A percentile compares a stretch with the other conserved stretches of the same genome.
Conservation (phyloP, 1,140 invertebrate genomes). For the Lepidurus packardi region DNA sequence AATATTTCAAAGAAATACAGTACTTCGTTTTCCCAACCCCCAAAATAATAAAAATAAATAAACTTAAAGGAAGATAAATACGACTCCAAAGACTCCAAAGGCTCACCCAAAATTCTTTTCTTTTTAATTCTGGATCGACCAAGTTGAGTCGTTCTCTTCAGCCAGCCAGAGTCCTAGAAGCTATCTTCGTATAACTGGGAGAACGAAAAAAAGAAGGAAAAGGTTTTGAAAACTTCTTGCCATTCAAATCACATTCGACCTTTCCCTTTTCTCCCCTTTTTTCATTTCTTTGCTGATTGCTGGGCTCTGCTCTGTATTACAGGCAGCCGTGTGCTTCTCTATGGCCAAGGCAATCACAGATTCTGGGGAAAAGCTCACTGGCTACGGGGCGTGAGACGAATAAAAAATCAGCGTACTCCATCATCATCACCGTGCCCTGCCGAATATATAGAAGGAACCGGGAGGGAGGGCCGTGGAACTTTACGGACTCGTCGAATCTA, state of each 20-base stretch:
- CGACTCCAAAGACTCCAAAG: neutral
- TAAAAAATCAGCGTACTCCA: constrained; percentile 1
- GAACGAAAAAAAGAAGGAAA: neutral
- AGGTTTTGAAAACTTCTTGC: neutral
- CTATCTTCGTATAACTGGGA: neutral
- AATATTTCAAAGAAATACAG: too few species aligned
- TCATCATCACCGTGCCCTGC: constrained; percentile 3
- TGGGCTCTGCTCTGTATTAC: constrained; percentile 14
- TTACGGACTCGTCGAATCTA: neutral
- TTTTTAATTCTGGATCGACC: constrained; percentile 7
- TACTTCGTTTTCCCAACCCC: too few species aligned
- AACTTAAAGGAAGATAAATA: neutral
- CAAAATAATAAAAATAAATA: neutral
- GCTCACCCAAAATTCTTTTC: neutral
- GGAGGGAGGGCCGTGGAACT: neutral
- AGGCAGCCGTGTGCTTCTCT: neutral
- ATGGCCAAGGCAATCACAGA: constrained; percentile 10
- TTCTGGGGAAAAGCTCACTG: constrained; percentile 1
- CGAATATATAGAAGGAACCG: neutral
- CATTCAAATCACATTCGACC: constrained; percentile 19
- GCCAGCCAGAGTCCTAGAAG: neutral
- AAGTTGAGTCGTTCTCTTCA: neutral
- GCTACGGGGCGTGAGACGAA: constrained; percentile 13
- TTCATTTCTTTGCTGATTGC: constrained; percentile 7
- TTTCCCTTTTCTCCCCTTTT: neutral